Evolutionary conservation across 2,113 vertebrate species (phyloP).

Genomic region (Cryptotis parvus): DNA sequence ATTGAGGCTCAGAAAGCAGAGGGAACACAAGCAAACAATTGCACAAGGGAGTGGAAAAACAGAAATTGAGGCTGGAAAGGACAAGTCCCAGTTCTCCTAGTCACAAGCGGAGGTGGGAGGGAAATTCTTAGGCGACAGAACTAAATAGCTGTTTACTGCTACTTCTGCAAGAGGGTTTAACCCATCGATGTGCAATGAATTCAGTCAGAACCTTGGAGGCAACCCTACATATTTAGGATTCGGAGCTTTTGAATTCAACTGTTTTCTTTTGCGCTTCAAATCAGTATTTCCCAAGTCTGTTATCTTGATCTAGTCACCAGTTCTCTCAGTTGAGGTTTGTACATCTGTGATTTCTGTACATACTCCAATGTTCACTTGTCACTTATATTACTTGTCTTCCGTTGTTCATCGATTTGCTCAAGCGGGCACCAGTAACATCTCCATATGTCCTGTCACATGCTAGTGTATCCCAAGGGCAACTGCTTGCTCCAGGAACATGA

Average conservation of each 20-base stretch:
- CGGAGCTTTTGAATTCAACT: not conserved
- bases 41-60: not conserved
- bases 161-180: not conserved
- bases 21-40: not conserved
- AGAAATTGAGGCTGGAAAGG: not conserved
- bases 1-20: not conserved
- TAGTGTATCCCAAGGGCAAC: too few species aligned
- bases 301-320: not conserved
- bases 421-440: too few species aligned
- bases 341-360: not conserved
- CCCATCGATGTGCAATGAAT: fast-evolving
- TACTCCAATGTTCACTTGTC: too few species aligned
- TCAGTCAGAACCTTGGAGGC: fast-evolving
- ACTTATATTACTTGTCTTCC: too few species aligned
- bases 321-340: not conserved
- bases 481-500: too few species aligned
- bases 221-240: fast-evolving
- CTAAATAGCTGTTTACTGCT: not conserved
- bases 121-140: not conserved
- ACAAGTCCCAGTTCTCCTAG: not conserved
- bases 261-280: not conserved
- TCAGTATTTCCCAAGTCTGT: not conserved
- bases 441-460: too few species aligned
- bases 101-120: too few species aligned
- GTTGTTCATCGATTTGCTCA: too few species aligned